phyloP scores from a whole-genome alignment of 2,888 invertebrate species.

The Sacculina carcini region DNA sequence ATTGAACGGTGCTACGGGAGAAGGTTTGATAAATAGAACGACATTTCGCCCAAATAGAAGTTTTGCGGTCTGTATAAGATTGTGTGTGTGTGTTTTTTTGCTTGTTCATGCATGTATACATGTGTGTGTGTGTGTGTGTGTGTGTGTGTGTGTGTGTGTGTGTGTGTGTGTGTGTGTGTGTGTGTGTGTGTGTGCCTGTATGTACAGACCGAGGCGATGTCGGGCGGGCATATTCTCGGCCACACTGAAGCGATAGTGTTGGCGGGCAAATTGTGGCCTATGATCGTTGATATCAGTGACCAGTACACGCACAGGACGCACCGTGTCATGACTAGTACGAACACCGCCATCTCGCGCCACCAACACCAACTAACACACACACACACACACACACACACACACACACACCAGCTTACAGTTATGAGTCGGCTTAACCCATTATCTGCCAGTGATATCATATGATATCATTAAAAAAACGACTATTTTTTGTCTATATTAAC shows the following conservation, averaged over 20 bases:
- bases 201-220: constrained; percentile 2
- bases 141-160: neutral
- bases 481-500: too few species aligned
- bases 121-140: neutral
- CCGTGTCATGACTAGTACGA: constrained; percentile 48
- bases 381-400: neutral
- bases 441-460: too few species aligned
- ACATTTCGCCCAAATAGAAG: too few species aligned
- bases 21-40: too few species aligned
- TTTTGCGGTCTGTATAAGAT: neutral
- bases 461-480: too few species aligned
- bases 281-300: constrained; percentile 13
- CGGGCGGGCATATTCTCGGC: constrained; percentile 37
- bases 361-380: constrained; percentile 33
- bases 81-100: neutral
- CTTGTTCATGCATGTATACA: neutral
- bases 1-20: too few species aligned
- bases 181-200: neutral
- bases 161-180: neutral
- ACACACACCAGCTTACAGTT: neutral
- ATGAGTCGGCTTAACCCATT: too few species aligned
- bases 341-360: constrained; percentile 59
- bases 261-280: constrained; percentile 17
- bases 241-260: constrained; percentile 38
- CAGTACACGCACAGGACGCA: constrained; percentile 39